Base-by-base conservation (phyloP, 2,113 vertebrate genomes). In the Fulmarus glacialis region DNA sequence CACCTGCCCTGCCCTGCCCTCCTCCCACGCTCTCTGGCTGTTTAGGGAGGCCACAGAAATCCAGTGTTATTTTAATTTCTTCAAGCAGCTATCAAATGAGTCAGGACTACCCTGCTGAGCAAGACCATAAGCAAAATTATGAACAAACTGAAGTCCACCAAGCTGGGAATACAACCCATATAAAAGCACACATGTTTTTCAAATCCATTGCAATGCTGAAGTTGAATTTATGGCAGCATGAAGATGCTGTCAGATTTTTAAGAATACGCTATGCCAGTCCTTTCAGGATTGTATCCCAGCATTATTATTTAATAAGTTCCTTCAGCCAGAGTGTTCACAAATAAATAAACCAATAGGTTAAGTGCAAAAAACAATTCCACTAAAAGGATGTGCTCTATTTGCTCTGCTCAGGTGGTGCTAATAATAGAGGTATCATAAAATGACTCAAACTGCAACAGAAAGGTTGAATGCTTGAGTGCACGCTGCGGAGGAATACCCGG, bases 261-360 rank as follows among this genome's bases (percentile, higher is more conserved):
- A n/a, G 60, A 78, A 36, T 36, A 53, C 1, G 1, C 30, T 15
- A 5, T 11, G 22, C 71, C 45, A 86, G 34, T 40, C 74, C 12
- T 62, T 91, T 70, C 86, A 82, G 58, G 36, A 9, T 16, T 45
- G 6, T 21, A 73, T 80, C 70, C 45, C 55, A 50, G 45, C 15
- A 47, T 86, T 52, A 67, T 72, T 84, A 70, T 81, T 95, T 94
- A 86, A 88, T 70, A 52, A 80, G 40, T 38, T 81, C 26, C 60
- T 59, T 75, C 86, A 89, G n/a, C 62, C 88, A 59, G 63, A 40
- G 47, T 9, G 26, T 64, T 82, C 32, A 43, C 58, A 93, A 82
- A 92, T 70, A 95, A 92, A 91, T 64, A 91, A 93, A 94, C 66
- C 70, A 89, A 48, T 15, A 83, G 58, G 36, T 58, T 52, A 62